Evolutionary conservation across 2,888 invertebrate species (phyloP).

Genomic region (Ophion costatus): DNA sequence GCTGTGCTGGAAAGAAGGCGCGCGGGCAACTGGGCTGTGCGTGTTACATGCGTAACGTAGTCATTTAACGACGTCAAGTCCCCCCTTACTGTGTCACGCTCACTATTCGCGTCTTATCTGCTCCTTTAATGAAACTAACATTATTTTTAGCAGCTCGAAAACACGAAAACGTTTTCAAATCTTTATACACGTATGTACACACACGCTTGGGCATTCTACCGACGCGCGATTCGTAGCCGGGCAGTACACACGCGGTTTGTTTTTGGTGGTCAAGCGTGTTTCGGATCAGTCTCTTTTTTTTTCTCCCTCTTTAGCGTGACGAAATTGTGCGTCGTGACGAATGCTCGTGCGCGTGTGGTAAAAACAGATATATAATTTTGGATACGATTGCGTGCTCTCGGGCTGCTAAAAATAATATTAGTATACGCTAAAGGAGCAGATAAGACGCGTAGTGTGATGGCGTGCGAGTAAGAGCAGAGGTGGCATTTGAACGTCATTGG

Average conservation of each 20-base stretch:
- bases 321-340: neutral
- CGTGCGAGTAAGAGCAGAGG: conserved; percentile 29
- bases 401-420: conserved; percentile 61
- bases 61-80: conserved; percentile 54
- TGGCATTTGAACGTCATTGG: conserved; percentile 51
- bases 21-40: conserved; percentile 11
- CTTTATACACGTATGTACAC: neutral
- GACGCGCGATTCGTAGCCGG: neutral
- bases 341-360: neutral
- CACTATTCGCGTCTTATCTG: conserved; percentile 26
- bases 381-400: conserved; percentile 34
- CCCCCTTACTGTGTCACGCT: conserved; percentile 25
- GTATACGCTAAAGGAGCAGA: conserved; percentile 55
- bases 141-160: conserved; percentile 60
- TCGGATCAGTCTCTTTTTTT: neutral
- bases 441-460: conserved; percentile 8
- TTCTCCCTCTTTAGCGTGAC: neutral
- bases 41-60: neutral
- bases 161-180: conserved; percentile 33
- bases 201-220: neutral
- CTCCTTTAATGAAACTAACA: conserved; percentile 54
- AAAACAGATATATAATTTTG: conserved; percentile 20
- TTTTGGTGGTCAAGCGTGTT: neutral
- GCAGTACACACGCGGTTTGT: neutral
- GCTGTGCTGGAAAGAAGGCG: neutral